Evolutionary conservation across 2,113 vertebrate genomes (phyloP).

Genomic region (Puma concolor): DNA sequence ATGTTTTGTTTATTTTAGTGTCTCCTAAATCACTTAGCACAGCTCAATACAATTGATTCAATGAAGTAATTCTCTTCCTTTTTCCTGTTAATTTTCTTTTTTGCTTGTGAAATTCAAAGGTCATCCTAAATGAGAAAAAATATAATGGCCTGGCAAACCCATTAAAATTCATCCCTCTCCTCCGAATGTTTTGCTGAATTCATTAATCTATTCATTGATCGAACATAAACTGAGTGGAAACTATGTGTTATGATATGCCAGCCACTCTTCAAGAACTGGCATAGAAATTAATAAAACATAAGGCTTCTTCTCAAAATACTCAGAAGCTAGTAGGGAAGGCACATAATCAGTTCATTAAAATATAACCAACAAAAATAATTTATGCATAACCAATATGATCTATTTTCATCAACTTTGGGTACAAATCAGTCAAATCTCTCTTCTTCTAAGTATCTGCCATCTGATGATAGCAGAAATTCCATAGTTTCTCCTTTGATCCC

Average conservation of each 20-base stretch:
- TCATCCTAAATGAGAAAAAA: slow-evolving; percentile 31
- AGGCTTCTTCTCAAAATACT: slow-evolving; percentile 37
- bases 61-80: slow-evolving; percentile 31
- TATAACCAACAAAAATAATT: not conserved
- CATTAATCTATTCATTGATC: slow-evolving; percentile 39
- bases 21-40: slow-evolving; percentile 37
- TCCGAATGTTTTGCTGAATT: slow-evolving; percentile 49
- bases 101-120: slow-evolving; percentile 61
- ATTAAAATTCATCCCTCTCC: slow-evolving; percentile 27
- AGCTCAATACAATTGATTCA: slow-evolving; percentile 25
- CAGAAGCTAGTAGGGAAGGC: not conserved
- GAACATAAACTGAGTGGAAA: slow-evolving; percentile 1
- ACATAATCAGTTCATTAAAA: slow-evolving; percentile 8
- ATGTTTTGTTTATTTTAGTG: slow-evolving; percentile 42
- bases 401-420: not conserved
- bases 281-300: slow-evolving; percentile 1
- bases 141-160: not conserved
- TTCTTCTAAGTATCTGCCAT: not conserved
- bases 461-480: not conserved
- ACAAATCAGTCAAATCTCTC: not conserved
- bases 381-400: not conserved
- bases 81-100: slow-evolving; percentile 38
- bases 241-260: not conserved
- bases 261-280: not conserved
- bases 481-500: not conserved